These are phyloP conservation scores for Nomada ferruginata DNA, from an alignment of 2,888 invertebrate genomes.

Conservation along the genomic window DNA sequence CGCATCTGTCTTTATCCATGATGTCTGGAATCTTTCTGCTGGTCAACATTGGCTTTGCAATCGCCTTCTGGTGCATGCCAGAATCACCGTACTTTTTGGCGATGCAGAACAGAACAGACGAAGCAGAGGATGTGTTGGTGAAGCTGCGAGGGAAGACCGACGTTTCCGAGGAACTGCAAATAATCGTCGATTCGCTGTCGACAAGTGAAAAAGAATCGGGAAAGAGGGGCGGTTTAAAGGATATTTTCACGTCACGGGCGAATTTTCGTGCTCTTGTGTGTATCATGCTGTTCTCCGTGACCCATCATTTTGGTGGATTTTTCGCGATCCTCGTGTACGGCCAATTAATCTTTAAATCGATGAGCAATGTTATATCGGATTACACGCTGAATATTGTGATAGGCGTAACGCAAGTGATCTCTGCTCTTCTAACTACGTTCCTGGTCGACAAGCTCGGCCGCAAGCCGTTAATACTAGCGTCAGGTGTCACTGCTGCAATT, in stretches of 20 bases:
- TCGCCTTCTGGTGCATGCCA: constrained; percentile 83
- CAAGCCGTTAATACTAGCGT: constrained; percentile 83
- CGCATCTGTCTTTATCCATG: constrained; percentile 70
- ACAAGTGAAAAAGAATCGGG: constrained; percentile 20
- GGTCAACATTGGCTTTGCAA: constrained; percentile 78
- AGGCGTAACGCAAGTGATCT: constrained; percentile 74
- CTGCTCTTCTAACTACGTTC: constrained; percentile 76
- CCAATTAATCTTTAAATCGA: constrained; percentile 83
- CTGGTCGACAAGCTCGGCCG: constrained; percentile 84
- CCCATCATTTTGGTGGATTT: constrained; percentile 84
- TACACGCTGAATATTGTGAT: constrained; percentile 73
- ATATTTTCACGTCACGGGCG: constrained; percentile 69
- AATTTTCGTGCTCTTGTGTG: constrained; percentile 83
- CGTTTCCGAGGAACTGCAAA: constrained; percentile 85
- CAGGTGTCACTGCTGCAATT: constrained; percentile 69
- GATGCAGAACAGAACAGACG: constrained; percentile 76
- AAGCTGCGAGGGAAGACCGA: constrained; percentile 84
- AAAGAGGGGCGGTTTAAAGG: constrained; percentile 45
- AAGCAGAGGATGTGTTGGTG: constrained; percentile 83
- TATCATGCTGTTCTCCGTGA: constrained; percentile 82
- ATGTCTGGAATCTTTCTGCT: constrained; percentile 76
- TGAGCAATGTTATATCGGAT: constrained; percentile 64
- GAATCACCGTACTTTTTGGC: constrained; percentile 85
- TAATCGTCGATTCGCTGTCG: constrained; percentile 59
- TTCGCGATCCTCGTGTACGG: constrained; percentile 79